Conservation (phyloP, 2,888 invertebrate species). For the Pristionchus entomophagus region DNA sequence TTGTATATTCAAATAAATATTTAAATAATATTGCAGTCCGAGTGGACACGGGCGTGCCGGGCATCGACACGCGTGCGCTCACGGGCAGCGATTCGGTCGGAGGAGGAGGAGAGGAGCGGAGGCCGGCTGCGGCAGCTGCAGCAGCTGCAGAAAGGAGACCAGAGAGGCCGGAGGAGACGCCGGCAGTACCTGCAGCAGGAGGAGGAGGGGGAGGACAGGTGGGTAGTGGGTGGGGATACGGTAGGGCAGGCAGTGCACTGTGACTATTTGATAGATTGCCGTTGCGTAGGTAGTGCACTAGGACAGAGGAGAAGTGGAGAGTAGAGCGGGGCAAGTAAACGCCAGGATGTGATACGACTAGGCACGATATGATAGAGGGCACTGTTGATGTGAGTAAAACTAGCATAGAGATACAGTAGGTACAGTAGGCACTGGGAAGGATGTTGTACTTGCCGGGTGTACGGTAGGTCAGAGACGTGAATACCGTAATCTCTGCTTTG, state of each 20-base stretch:
- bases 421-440: too few species aligned
- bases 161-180: background rate
- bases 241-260: background rate
- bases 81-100: slow-evolving; percentile 46
- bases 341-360: too few species aligned
- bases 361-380: too few species aligned
- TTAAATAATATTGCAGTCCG: background rate
- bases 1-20: background rate
- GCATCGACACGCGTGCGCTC: slow-evolving; percentile 37
- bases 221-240: background rate
- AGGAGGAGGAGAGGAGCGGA: background rate
- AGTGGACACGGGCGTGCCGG: slow-evolving; percentile 84
- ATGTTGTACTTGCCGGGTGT: background rate
- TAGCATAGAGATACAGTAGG: background rate
- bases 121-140: background rate
- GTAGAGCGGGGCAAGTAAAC: too few species aligned
- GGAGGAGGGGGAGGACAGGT: background rate
- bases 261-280: too few species aligned
- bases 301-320: too few species aligned
- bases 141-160: background rate
- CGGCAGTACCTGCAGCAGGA: background rate
- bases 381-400: too few species aligned
- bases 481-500: background rate
- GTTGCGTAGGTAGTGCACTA: too few species aligned
- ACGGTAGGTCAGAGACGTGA: background rate